Percentiles rank a stretch among this genome's conserved stretches.
Evolutionary conservation across 2,888 invertebrate species (phyloP).

Genomic region (Heliconius erato): DNA sequence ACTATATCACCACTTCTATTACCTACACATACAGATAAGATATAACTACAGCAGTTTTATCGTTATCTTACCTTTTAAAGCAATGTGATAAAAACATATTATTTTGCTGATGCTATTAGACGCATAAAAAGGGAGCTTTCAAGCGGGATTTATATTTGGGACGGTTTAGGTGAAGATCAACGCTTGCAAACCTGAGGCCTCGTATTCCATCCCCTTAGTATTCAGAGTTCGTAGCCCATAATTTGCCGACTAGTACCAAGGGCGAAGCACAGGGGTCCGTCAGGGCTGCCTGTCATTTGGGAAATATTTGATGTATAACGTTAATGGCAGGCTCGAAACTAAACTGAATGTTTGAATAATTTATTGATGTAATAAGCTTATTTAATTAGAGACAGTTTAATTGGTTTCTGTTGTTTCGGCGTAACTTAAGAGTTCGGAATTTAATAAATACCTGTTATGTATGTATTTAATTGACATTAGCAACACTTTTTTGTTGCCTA

Average conservation of each 20-base stretch:
- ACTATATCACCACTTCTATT: no score
- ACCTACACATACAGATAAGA: background rate
- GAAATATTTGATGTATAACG: conserved; percentile 27
- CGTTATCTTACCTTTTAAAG: background rate
- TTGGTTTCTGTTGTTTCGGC: conserved; percentile 9
- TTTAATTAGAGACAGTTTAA: conserved; percentile 16
- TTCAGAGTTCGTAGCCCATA: conserved; percentile 31
- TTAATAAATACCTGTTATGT: background rate
- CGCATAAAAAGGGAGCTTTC: conserved; percentile 18
- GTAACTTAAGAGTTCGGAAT: background rate
- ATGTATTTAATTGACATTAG: no score
- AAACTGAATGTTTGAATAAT: conserved; percentile 29
- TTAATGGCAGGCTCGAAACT: conserved; percentile 19
- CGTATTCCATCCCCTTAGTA: conserved; percentile 24
- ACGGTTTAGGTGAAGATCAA: conserved; percentile 24
- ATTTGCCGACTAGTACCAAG: conserved; percentile 31
- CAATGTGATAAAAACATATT: conserved; percentile 5
- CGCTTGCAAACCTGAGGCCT: conserved; percentile 28
- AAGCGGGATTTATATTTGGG: conserved; percentile 7
- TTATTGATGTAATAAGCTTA: conserved; percentile 24
- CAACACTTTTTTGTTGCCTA: no score
- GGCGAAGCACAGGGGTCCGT: conserved; percentile 25
- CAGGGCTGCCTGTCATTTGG: conserved; percentile 27
- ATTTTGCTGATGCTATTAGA: conserved; percentile 20
- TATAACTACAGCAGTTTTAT: background rate